These are phyloP conservation scores for Eclectus roratus DNA, from an alignment of 2,113 vertebrate genomes.

Conservation along the genomic window DNA sequence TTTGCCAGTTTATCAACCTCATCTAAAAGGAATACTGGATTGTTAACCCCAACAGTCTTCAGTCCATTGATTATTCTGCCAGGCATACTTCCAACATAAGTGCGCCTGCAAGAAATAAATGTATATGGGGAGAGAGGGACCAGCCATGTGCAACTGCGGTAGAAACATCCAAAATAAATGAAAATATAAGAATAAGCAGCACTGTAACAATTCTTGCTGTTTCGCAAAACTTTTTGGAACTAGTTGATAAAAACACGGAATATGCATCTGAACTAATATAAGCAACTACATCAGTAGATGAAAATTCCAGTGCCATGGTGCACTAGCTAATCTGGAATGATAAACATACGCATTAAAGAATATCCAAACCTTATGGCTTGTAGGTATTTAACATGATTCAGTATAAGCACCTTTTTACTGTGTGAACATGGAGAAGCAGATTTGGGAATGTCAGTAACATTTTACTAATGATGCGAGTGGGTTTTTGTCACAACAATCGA, in stretches of 20 bases:
- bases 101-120: conserved; percentile 74
- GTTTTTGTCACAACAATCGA: not conserved
- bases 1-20: conserved; percentile 97
- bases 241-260: not conserved
- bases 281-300: not conserved
- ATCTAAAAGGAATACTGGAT: conserved; percentile 94
- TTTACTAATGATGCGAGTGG: not conserved
- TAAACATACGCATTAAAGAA: not conserved
- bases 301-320: not conserved
- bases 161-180: not conserved
- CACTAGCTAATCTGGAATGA: not conserved
- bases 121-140: not conserved
- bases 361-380: not conserved
- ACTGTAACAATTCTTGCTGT: not conserved
- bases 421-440: not conserved
- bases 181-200: not conserved
- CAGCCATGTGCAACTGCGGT: fast-evolving
- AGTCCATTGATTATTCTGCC: conserved; percentile 95
- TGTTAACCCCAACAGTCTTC: conserved; percentile 92
- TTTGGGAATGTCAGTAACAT: not conserved
- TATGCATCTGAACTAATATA: not conserved
- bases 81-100: conserved; percentile 97
- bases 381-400: not conserved
- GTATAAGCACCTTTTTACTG: not conserved
- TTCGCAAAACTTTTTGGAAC: not conserved